Base-by-base conservation (phyloP, 2,888 invertebrate genomes). In the Rapana venosa region DNA sequence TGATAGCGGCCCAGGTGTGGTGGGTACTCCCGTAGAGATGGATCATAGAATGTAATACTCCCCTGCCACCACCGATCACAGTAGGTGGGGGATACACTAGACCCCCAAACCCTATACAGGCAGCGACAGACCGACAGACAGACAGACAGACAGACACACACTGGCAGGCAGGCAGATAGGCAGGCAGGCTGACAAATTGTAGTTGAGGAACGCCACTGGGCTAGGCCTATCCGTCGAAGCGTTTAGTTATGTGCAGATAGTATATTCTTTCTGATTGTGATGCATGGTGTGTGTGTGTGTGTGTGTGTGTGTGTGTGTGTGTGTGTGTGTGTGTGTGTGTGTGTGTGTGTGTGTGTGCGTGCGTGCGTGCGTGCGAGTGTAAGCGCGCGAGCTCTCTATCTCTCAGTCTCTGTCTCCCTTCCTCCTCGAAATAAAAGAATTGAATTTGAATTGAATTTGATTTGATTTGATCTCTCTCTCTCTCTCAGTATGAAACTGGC, bases 1-100 rank as follows among this genome's bases (percentile, higher is more conserved):
- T 36, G 81, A 47, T n/a, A 47, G 81, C 36, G 22, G 36, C 81
- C 36, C 81, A 83, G 81, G 81, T 83, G 81, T 83, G 22, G 81
- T 1, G 74, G 4, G 74, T 74, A 74, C n/a, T 74, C n/a, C n/a
- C n/a, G n/a, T 5, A 5, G 35, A 32, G 32, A 79, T 32, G 79
- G 79, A 79, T 79, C 79, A 35, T 20, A 35, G 79, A 15, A 79
- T 5, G 8, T 15, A 79, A 35, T 22, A 32, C 35, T 32, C 35
- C 15, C 35, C 15, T 35, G 35, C 79, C 79, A 79, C 79, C 5
- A 26, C 74, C 22, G 2, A 11, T 1, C n/a, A 26, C 22, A 74
- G 74, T 30, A 26, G 74, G 74, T 11, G 35, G 79, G 35, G 79
- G 79, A 35, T 20, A 79, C 17, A 35, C 79, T 20, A 35, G 79